These are phyloP conservation scores for Clarias pachynema DNA, from an alignment of 2,797 vertebrate species.

Conservation along the genomic window DNA sequence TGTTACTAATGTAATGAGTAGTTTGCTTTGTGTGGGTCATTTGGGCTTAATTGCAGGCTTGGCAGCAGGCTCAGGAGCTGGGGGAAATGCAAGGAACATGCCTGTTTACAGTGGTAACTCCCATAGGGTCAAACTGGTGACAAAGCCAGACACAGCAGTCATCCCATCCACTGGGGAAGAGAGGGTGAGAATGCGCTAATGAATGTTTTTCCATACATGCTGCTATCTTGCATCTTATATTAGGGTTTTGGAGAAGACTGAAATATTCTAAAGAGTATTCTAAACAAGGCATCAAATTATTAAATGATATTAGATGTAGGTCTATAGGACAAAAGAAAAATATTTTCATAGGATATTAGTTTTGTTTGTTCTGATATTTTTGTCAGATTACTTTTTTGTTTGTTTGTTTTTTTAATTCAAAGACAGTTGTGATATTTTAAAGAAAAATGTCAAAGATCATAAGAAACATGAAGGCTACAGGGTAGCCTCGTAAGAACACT, in stretches of 20 bases:
- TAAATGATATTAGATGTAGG: conserved; percentile 66
- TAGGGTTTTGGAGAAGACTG: conserved; percentile 68
- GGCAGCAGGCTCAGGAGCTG: conserved; percentile 44
- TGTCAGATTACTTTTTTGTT: conserved; percentile 72
- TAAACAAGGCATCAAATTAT: conserved; percentile 61
- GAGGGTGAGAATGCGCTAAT: conserved; percentile 64
- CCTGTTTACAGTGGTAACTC: conserved; percentile 58
- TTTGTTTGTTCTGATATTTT: conserved; percentile 72
- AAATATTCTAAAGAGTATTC: conserved; percentile 91
- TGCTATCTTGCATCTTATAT: conserved; percentile 81
- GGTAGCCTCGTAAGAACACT: conserved; percentile 70
- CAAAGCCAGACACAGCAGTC: conserved; percentile 55
- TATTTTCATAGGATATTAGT: conserved; percentile 65
- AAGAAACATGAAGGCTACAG: conserved; percentile 75
- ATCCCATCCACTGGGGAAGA: conserved; percentile 60
- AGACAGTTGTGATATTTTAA: conserved; percentile 84
- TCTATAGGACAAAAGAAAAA: conserved; percentile 39
- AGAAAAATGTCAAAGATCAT: conserved; percentile 38
- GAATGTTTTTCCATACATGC: conserved; percentile 83
- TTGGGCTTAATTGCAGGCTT: conserved; percentile 40
- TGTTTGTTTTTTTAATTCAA: conserved; percentile 80
- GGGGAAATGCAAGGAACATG: conserved; percentile 68
- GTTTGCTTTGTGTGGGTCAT: conserved; percentile 20
- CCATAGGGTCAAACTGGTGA: conserved; percentile 64
- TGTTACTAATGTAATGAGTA: conserved; percentile 2